phyloP scores from a whole-genome alignment of 2,797 vertebrate species.

The Ctenopoma multispine region DNA sequence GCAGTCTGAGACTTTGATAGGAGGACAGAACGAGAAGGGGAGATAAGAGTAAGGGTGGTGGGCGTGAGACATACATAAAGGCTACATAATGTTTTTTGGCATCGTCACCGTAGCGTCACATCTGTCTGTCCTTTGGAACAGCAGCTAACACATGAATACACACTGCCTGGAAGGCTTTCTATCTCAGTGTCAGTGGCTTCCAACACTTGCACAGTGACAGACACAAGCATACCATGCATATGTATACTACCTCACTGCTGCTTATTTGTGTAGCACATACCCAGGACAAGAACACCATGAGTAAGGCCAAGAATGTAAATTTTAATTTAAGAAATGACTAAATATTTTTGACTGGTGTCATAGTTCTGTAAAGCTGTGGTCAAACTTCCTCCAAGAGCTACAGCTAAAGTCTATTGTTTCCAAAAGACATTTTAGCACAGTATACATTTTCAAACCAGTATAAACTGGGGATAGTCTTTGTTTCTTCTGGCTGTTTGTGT shows the following conservation, averaged over 20 bases:
- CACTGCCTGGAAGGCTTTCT: conserved; percentile 37
- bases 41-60: conserved; percentile 38
- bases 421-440: conserved; percentile 39
- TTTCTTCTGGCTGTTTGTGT: conserved; percentile 37
- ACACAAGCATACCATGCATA: conserved; percentile 20
- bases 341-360: too few relatives aligned
- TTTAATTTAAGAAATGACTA: too few relatives aligned
- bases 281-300: background rate
- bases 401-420: conserved; percentile 44
- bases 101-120: conserved; percentile 63
- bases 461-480: too few relatives aligned
- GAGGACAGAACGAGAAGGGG: conserved; percentile 22
- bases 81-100: conserved; percentile 67
- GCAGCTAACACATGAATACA: conserved; percentile 34
- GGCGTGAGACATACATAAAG: conserved; percentile 53
- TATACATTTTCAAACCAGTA: conserved; percentile 48
- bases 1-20: conserved; percentile 79
- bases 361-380: conserved; percentile 14
- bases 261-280: background rate
- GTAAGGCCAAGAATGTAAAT: conserved; percentile 5
- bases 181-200: conserved; percentile 5
- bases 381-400: conserved; percentile 35
- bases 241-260: background rate
- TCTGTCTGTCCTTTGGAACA: conserved; percentile 63
- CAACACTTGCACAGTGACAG: conserved; percentile 16